Evolutionary conservation across 2,888 invertebrate species (phyloP), one percentile per base, ranked within the genome.

Genomic region (Pandemis heparana): DNA sequence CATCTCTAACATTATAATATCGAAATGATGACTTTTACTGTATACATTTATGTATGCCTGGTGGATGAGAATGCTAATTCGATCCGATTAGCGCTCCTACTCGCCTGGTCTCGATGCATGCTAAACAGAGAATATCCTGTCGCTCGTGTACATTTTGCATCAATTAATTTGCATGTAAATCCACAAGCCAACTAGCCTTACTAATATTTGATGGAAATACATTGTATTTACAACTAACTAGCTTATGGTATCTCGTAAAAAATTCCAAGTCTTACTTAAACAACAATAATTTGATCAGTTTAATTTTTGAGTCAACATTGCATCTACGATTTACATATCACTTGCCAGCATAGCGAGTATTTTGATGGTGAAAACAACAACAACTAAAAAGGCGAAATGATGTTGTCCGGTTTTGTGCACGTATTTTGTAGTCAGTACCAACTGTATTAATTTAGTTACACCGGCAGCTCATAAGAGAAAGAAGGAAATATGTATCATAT

Each of bases 51-150:
- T 73, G 68, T 48, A 59, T 39, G 12, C 67, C 67, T 72, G 62
- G 73, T 59, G 16, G 59, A 48, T 63, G 63, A 60, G 63, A 69
- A 74, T 74, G 74, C 64, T 74, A 74, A 74, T 74, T 51, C 43
- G 60, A 43, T 38, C 73, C 64, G 43, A 62, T 68, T 48, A 41
- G 10, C 63, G 68, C 65, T 67, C 53, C 43, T 74, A 59, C 16
- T 69, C n/a, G 51, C 68, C 69, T 65, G 53, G 69, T 70, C 64
- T 60, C 48, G 48, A 64, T 70, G 69, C 74, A 74, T 74, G 74
- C 41, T 70, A 74, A 74, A 65, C 60, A 65, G 51, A 16, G 48
- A 41, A 61, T 46, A 62, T 66, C 68, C 48, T 53, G 71, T 43
- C 62, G 64, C 64, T 41, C 59, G 46, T 38, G 60, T 60, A 43